A percentile compares a stretch with the other conserved stretches of the same genome.
Evolutionary conservation across 2,888 invertebrate genomes (phyloP).

Genomic region (Hydraecia micacea): DNA sequence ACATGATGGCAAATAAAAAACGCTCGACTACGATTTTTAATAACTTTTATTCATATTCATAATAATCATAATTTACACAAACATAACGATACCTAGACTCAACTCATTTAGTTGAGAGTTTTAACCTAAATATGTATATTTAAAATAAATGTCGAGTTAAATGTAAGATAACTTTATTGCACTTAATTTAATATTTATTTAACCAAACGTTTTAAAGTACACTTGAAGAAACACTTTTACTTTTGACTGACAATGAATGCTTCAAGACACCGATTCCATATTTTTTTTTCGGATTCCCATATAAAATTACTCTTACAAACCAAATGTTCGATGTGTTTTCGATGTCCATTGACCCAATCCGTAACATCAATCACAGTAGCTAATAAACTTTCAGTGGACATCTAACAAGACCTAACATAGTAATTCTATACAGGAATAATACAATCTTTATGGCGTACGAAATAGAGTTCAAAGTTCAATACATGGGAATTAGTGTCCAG

Average conservation of each 20-base stretch:
- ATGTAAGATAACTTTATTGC: constrained; percentile 65
- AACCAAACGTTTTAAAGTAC: constrained; percentile 56
- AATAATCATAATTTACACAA: constrained; percentile 88
- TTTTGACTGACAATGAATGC: constrained; percentile 36
- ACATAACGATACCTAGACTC: constrained; percentile 87
- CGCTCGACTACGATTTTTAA: constrained; percentile 79
- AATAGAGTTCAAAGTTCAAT: constrained; percentile 21
- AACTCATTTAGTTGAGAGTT: constrained; percentile 75
- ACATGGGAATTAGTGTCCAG: constrained; percentile 25
- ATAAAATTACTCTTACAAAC: background rate
- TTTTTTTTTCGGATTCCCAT: background rate
- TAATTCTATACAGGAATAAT: constrained; percentile 26
- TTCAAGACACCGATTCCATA: constrained; percentile 18
- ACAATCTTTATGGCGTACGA: background rate
- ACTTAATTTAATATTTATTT: constrained; percentile 59
- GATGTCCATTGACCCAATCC: constrained; percentile 3
- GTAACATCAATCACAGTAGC: constrained; percentile 6
- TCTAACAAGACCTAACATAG: background rate
- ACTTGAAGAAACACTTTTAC: constrained; percentile 30
- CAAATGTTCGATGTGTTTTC: constrained; percentile 7
- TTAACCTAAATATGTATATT: constrained; percentile 65
- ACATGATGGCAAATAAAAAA: constrained; percentile 47
- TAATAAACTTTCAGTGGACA: constrained; percentile 1
- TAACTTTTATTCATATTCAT: constrained; percentile 87
- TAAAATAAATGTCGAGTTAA: constrained; percentile 67